Evolutionary conservation across 2,113 vertebrate genomes (phyloP), one percentile per base, ranked within the genome.

Genomic region (Castor canadensis): DNA sequence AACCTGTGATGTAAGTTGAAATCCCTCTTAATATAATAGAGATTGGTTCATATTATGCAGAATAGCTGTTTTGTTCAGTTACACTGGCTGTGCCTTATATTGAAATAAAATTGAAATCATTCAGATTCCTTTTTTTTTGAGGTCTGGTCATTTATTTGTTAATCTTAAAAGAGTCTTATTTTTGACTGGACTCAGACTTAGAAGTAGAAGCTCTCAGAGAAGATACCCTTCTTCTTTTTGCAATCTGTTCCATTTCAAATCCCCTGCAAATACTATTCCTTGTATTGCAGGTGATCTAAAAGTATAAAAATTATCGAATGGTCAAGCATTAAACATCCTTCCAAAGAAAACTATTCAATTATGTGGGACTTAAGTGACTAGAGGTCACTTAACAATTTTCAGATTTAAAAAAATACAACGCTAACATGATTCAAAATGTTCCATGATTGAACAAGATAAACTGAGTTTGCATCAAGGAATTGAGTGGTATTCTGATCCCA

Each of bases 101-200:
- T 91, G 35, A 83, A 91, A 64, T 28, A 85, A 95, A 95, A 87
- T n/a, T 87, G 7, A 13, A 69, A 35, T 79, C 72, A 80, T 64
- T 94, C 56, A 94, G 22, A 32, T 85, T 56, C 64, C 82, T 79
- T n/a, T n/a, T n/a, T n/a, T n/a, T n/a, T n/a, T n/a, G n/a, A n/a
- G n/a, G n/a, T n/a, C n/a, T n/a, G n/a, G n/a, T n/a, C n/a, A n/a
- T n/a, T n/a, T n/a, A n/a, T n/a, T n/a, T n/a, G n/a, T n/a, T n/a
- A n/a, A n/a, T n/a, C n/a, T n/a, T n/a, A n/a, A n/a, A n/a, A n/a
- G n/a, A n/a, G n/a, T n/a, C n/a, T n/a, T n/a, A n/a, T n/a, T n/a
- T n/a, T n/a, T n/a, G n/a, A n/a, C n/a, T n/a, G n/a, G n/a, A n/a
- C n/a, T n/a, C n/a, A n/a, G n/a, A n/a, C n/a, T n/a, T n/a, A n/a